phyloP scores from a whole-genome alignment of 2,113 vertebrate species.

The Nymphicus hollandicus region DNA sequence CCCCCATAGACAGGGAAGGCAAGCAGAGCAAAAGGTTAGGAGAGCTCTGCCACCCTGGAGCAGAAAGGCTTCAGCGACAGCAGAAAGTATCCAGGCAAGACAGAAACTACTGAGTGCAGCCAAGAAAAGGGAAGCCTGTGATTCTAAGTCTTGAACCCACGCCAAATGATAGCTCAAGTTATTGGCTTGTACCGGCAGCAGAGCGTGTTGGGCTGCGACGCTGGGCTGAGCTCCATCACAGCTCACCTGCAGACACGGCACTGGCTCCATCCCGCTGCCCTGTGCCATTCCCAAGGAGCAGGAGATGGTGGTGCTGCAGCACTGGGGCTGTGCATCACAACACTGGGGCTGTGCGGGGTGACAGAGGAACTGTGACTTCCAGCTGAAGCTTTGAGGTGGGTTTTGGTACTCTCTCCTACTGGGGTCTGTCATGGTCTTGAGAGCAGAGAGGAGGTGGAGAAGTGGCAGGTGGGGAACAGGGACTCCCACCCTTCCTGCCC shows the following conservation, averaged over 20 bases:
- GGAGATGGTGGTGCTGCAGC: background rate
- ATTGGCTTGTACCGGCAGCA: fast-evolving
- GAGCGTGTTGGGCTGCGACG: background rate
- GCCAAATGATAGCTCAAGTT: background rate
- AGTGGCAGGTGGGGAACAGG: fast-evolving
- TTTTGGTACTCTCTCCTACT: background rate
- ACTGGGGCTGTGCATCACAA: background rate
- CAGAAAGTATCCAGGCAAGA: background rate
- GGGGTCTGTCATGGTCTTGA: background rate
- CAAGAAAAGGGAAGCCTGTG: background rate
- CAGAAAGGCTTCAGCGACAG: background rate
- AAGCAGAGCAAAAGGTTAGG: background rate
- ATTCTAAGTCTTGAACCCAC: background rate
- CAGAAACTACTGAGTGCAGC: background rate
- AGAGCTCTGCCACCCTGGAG: background rate
- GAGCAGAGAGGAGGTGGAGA: background rate
- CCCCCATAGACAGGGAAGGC: background rate
- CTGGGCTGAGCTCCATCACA: background rate
- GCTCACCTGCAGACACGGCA: background rate
- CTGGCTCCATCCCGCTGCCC: fast-evolving
- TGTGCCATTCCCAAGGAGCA: fast-evolving
- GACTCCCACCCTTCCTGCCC: background rate
- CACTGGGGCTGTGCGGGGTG: fast-evolving
- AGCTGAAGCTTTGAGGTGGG: background rate
- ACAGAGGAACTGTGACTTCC: background rate